These are phyloP conservation scores for Varanus salvator DNA, from an alignment of 2,113 vertebrate genomes.

Conservation along the genomic window DNA sequence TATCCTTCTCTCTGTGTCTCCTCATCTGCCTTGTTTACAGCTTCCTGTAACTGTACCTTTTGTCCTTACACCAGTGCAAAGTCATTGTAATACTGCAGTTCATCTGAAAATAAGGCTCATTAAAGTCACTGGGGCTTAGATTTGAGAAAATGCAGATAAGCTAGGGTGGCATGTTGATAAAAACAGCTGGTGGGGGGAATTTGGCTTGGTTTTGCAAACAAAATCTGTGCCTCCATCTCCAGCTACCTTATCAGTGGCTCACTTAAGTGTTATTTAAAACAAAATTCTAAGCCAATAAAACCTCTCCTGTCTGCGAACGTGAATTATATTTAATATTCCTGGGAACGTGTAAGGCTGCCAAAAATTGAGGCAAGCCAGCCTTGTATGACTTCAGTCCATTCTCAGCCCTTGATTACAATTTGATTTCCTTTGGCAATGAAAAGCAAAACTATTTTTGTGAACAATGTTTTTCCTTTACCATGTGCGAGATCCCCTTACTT, in stretches of 20 bases:
- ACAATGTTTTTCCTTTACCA: slow-evolving; percentile 92
- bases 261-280: slow-evolving; percentile 74
- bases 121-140: slow-evolving; percentile 11
- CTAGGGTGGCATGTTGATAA: neutral
- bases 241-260: slow-evolving; percentile 47
- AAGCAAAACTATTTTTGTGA: slow-evolving; percentile 90
- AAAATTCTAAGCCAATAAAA: slow-evolving; percentile 76
- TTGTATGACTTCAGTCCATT: slow-evolving; percentile 86
- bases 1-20: neutral
- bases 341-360: slow-evolving; percentile 81
- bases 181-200: neutral
- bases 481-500: slow-evolving; percentile 77
- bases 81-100: slow-evolving; percentile 24
- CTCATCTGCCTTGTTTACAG: neutral
- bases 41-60: neutral
- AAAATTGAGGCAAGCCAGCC: slow-evolving; percentile 80
- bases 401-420: slow-evolving; percentile 85
- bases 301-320: slow-evolving; percentile 74
- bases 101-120: neutral
- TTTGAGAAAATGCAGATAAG: neutral
- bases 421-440: slow-evolving; percentile 91
- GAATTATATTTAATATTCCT: slow-evolving; percentile 84
- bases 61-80: slow-evolving; percentile 9
- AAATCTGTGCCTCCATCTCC: slow-evolving; percentile 29
- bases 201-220: slow-evolving; percentile 46